Conservation (phyloP, 2,113 vertebrate species). For the Microcebus lehilahytsara region DNA sequence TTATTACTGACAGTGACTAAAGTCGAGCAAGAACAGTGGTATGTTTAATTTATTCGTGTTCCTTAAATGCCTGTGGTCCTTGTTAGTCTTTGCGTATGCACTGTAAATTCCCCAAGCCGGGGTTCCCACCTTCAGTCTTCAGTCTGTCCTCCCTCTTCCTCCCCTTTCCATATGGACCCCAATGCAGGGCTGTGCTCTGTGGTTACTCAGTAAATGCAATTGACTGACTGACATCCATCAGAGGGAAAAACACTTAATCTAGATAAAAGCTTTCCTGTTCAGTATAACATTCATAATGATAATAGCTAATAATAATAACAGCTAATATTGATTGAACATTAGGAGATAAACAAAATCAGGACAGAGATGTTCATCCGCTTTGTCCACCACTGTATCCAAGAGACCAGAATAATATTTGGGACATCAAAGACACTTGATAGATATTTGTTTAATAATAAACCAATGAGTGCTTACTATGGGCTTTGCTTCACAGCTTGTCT, state of each 20-base stretch:
- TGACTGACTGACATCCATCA: neutral
- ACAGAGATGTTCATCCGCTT: neutral
- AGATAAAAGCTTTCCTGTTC: neutral
- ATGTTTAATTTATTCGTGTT: neutral
- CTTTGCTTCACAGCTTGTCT: neutral
- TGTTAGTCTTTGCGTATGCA: fast-evolving
- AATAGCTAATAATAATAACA: neutral
- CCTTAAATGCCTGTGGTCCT: neutral
- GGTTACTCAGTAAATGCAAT: neutral
- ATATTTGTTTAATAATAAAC: slow-evolving; percentile 10
- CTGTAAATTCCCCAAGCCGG: neutral
- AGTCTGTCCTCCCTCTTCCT: fast-evolving
- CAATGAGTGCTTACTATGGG: neutral
- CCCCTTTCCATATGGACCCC: neutral
- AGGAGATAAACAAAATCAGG: neutral
- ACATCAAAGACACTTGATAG: neutral
- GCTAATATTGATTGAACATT: neutral
- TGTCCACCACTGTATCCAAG: neutral
- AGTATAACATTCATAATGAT: neutral
- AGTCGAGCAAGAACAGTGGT: neutral
- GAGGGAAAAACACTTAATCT: neutral
- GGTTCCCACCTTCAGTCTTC: neutral
- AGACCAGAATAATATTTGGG: neutral
- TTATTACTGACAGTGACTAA: neutral
- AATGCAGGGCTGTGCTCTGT: neutral